Evolutionary conservation across 1,140 invertebrate species (phyloP), one percentile per base, ranked within the genome.

Genomic region (Copidosoma floridanum): DNA sequence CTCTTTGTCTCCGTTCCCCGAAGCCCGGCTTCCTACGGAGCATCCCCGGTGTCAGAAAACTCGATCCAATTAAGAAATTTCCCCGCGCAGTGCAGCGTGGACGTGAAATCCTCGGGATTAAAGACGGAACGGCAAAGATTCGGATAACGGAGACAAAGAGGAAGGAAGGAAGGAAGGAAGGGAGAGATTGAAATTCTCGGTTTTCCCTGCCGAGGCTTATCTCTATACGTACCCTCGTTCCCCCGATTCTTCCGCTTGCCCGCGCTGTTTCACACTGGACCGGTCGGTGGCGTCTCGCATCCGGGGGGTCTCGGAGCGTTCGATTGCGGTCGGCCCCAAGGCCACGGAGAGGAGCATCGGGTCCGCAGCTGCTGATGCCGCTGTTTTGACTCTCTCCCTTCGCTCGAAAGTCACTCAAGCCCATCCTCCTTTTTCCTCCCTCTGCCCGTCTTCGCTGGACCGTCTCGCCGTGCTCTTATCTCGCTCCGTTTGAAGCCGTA

Each of bases 311-410:
- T 24, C 43, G 58, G 56, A 16, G 40, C n/a, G 29, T 32, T 64
- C 58, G 67, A 62, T 65, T 65, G 61, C 50, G 55, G 51, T n/a
- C 50, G 55, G 51, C n/a, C 57, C 54, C 62, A 64, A 58, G 61
- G 61, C 24, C 61, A 54, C 5, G 12, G 53, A 41, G 40, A 38
- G 29, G 10, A 54, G 21, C 20, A 6, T 43, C 35, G 16, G 32
- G 26, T 21, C 21, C 44, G 10, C 18, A 51, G 38, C 21, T 52
- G 44, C 54, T 14, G n/a, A n/a, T n/a, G 24, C 29, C 35, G 21
- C n/a, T n/a, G 5, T 38, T 18, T 12, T n/a, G 38, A 58, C 47
- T 24, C 38, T 51, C 47, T 51, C 44, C 43, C 23, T 41, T 27
- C 37, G 14, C 29, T 40, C 40, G 43, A 56, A 56, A 56, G 55